Evolutionary conservation across 2,888 invertebrate species (phyloP), one percentile per base, ranked within the genome.

Genomic region (Lepidochitona cinerea): DNA sequence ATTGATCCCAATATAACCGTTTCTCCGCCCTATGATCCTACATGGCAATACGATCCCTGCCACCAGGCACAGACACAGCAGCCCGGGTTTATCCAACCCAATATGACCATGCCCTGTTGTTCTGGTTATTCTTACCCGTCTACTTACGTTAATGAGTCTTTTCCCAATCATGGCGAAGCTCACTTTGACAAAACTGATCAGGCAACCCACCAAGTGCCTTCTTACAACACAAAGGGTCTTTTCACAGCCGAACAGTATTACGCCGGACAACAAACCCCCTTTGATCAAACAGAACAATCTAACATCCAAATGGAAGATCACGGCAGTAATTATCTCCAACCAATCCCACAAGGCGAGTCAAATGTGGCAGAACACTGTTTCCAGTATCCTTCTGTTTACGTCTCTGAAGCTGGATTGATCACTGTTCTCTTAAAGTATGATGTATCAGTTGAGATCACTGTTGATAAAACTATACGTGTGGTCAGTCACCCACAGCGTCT

Each of bases 401-500:
- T 91, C 35, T 88, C 91, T 0, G 87, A 88, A 18, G 87, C 89
- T 7, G 91, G 91, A 14, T 85, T 89, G 4, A 87, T 92, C 23
- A 90, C 90, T 12, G 87, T 91, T 0, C 80, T 91, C 18, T 83
- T 92, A 72, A 81, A 87, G 12, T 76, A 87, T 70, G 89, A 90
- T 67, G 85, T 91, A 12, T 84, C 89, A 12, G 87, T 92, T 7
- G 91, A 92, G 76, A 87, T 91, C 84, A 89, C 90, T 18, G 81
- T 90, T 9, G 91, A 91, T 78, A 82, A 87, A 29, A 87, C 90
- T 2, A 83, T 92, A 36, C 88, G 91, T 4, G 83, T 91, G 37
- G 89, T 91, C 35, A 89, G 89, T 72, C 89, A 89, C 76, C 85
- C 86, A 33, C 85, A 83, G 74, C 86, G 88, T 68, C 86, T 90